Evolutionary conservation across 2,888 invertebrate species (phyloP), one percentile per base, ranked within the genome.

Genomic region (Leptopilina syphax): DNA sequence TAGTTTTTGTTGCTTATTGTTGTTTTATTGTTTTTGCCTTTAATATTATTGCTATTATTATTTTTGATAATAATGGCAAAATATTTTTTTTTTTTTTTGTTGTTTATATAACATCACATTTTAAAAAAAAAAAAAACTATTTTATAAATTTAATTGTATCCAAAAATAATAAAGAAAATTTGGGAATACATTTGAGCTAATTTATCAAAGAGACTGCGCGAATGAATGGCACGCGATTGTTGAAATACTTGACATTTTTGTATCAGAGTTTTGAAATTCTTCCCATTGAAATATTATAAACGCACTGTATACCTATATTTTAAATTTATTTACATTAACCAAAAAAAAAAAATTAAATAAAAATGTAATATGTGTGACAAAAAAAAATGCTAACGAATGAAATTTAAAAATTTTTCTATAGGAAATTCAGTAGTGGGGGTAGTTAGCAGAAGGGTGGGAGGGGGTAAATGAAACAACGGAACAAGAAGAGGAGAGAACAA

Each of bases 401-500:
- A n/a, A 18, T 50, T 24, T 8, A 41, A 41, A 41, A 41, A 5
- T 41, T 41, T 41, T 41, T 41, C 4, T 41, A 5, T 44, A 7
- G 3, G 77, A 80, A 73, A 80, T 80, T 76, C 77, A 76, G 50
- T 76, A 65, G 78, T 24, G 60, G 12, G 5, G 13, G n/a, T 77
- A 79, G 65, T 44, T 66, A 76, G 78, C 70, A 79, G 80, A 76
- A 80, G 12, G 77, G 57, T 68, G 60, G 73, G 76, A 3, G 70
- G 79, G 79, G 65, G 77, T 18, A 50, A 10, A 50, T 50, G 10
- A 12, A 50, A 50, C 10, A 50, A 34, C 34, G 50, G 12, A 10
- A 10, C 9, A 50, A 77, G 24, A 10, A 41, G 80, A 84, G 44
- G 44, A 81, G 80, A 80, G 68, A 82, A 81, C 77, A 80, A 73